A percentile compares a stretch with the other conserved stretches of the same genome.
Conservation (phyloP, 2,113 vertebrate species). For the Ciconia boyciana region DNA sequence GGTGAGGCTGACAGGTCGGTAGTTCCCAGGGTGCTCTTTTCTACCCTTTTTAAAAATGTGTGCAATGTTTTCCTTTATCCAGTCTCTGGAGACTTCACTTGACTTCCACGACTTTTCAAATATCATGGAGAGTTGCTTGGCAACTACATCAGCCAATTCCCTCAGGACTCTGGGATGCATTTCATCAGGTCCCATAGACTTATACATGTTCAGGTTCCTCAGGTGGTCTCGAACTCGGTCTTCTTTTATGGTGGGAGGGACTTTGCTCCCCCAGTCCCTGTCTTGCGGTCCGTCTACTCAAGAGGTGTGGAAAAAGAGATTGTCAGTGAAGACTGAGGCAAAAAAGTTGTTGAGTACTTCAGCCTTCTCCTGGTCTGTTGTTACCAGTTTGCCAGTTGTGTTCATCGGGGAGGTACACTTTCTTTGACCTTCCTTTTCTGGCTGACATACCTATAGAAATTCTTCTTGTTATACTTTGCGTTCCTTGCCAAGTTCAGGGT, state of each 20-base stretch:
- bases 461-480: not conserved
- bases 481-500: not conserved
- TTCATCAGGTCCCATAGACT: not conserved
- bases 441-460: too few relatives aligned
- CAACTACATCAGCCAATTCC: too few relatives aligned
- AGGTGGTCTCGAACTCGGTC: fast-evolving
- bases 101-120: too few relatives aligned
- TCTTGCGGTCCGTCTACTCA: not conserved
- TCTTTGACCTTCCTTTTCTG: not conserved
- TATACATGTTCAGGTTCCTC: not conserved
- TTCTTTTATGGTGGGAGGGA: not conserved
- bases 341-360: not conserved
- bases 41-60: too few relatives aligned
- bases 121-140: too few relatives aligned
- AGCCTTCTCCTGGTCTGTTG: not conserved
- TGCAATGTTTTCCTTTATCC: too few relatives aligned
- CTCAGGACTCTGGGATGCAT: too few relatives aligned
- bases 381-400: not conserved
- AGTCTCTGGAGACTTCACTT: too few relatives aligned
- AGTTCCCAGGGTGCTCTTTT: too few relatives aligned
- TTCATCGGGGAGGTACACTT: fast-evolving
- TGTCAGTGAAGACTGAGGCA: not conserved
- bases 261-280: not conserved
- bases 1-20: too few relatives aligned
- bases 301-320: not conserved